phyloP scores from a whole-genome alignment of 2,797 vertebrate genomes.

The Tiaroga cobitis region DNA sequence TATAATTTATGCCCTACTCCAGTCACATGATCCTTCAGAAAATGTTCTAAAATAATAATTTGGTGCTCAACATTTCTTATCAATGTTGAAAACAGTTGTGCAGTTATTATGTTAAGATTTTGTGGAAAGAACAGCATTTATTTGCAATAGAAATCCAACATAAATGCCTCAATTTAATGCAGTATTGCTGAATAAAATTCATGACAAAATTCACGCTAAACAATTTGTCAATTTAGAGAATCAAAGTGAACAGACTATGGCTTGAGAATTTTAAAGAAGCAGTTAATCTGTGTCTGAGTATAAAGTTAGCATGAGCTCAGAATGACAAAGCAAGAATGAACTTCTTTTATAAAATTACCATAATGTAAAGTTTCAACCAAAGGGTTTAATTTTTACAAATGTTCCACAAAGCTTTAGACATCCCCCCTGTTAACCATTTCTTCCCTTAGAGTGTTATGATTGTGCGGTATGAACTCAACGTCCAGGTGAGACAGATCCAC shows the following conservation, averaged over 20 bases:
- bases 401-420: conserved; percentile 1
- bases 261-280: neutral
- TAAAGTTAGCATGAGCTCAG: neutral
- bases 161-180: neutral
- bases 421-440: conserved; percentile 20
- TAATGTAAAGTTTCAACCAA: conserved; percentile 10
- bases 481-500: neutral
- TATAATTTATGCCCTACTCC: neutral
- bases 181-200: neutral
- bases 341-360: neutral
- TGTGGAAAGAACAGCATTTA: neutral
- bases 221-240: too few relatives aligned
- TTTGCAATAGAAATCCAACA: neutral
- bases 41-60: neutral
- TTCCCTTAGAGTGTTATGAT: neutral
- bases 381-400: conserved; percentile 23
- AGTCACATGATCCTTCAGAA: neutral
- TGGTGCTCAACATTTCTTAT: neutral
- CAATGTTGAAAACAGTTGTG: neutral
- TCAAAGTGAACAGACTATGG: neutral
- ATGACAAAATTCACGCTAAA: neutral
- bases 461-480: neutral
- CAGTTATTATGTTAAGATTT: neutral
- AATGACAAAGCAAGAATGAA: conserved; percentile 31
- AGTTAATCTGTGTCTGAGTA: neutral